Evolutionary conservation across 1,140 invertebrate genomes (phyloP).

Genomic region (Pseudomyrmex flavicornis): DNA sequence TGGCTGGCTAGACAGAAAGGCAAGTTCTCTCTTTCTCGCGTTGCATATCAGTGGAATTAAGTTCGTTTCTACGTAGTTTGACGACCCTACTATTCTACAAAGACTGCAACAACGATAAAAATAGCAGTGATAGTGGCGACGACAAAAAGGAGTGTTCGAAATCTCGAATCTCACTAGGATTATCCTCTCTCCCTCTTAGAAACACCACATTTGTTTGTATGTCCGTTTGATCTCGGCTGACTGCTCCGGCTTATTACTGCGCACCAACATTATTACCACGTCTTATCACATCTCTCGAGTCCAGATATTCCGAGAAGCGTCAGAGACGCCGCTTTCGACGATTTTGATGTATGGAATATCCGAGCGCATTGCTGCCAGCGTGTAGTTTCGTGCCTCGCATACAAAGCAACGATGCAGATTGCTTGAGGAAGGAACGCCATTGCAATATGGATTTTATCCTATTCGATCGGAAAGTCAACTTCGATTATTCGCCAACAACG

Average conservation of each 20-base stretch:
- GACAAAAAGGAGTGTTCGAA: constrained; percentile 10
- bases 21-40: constrained; percentile 41
- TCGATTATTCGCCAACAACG: not conserved
- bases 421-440: constrained; percentile 29
- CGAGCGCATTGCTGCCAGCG: constrained; percentile 50
- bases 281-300: constrained; percentile 67
- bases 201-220: constrained; percentile 48
- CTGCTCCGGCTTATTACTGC: constrained; percentile 66
- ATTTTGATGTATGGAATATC: constrained; percentile 62
- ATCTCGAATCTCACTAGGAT: constrained; percentile 42
- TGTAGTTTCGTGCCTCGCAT: constrained; percentile 57
- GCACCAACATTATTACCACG: constrained; percentile 71
- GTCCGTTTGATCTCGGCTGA: constrained; percentile 49
- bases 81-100: constrained; percentile 59
- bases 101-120: not conserved
- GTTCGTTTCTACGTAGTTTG: constrained; percentile 73
- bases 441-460: constrained; percentile 53
- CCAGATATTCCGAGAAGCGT: constrained; percentile 71
- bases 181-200: constrained; percentile 26
- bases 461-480: constrained; percentile 2
- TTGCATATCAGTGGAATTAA: constrained; percentile 67
- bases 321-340: constrained; percentile 54
- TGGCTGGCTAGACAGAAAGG: no score
- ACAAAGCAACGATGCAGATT: constrained; percentile 50
- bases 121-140: not conserved